These are phyloP conservation scores for Raphicerus campestris DNA, from an alignment of 2,113 vertebrate species.

Conservation along the genomic window DNA sequence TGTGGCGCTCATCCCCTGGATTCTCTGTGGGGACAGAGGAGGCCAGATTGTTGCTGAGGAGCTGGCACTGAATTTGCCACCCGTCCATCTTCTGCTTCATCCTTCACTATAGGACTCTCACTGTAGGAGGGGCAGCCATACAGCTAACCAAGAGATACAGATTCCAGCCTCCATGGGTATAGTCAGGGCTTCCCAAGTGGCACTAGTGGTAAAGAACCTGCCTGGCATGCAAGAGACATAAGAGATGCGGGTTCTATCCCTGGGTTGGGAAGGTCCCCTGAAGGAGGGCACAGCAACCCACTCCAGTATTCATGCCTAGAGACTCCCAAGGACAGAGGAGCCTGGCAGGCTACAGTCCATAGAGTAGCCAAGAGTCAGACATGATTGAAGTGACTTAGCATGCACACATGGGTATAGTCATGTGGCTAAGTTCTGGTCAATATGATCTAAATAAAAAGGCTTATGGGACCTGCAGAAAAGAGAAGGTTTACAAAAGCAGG, in stretches of 20 bases:
- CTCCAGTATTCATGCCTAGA: background rate
- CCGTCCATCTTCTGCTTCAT: background rate
- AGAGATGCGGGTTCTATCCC: background rate
- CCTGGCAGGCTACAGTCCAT: accelerated
- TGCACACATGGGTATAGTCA: background rate
- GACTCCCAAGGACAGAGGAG: background rate
- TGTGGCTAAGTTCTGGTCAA: background rate
- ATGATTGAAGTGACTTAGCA: background rate
- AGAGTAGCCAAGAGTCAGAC: background rate
- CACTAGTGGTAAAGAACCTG: background rate
- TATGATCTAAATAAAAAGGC: background rate
- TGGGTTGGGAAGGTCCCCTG: background rate
- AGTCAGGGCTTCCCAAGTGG: background rate
- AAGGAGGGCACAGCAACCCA: background rate
- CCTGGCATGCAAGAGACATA: background rate
- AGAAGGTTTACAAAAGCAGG: background rate
- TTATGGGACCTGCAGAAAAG: background rate
- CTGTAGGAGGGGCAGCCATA: background rate
- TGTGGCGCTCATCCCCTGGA: background rate
- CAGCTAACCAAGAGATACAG: background rate
- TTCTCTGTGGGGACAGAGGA: background rate
- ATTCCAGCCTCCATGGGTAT: background rate
- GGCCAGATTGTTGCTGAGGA: background rate
- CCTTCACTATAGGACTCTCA: background rate
- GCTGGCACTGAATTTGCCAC: too few relatives aligned